These are phyloP conservation scores for Drosophila lacicola DNA, from an alignment of 2,888 invertebrate genomes.

Conservation along the genomic window DNA sequence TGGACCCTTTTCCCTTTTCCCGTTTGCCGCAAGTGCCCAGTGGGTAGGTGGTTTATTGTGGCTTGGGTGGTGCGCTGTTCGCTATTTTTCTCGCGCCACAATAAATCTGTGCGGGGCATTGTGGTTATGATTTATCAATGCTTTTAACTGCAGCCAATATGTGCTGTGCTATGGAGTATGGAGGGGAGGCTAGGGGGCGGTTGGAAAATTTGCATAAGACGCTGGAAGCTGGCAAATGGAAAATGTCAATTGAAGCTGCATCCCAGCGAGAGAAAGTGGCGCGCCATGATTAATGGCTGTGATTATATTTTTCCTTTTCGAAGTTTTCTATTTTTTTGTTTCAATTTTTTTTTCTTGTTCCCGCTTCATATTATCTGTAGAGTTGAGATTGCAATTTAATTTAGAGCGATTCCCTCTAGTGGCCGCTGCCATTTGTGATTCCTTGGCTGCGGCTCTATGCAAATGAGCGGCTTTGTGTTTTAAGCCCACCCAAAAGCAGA, in stretches of 20 bases:
- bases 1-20: slow-evolving; percentile 9
- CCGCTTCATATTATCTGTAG: slow-evolving; percentile 56
- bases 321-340: slow-evolving; percentile 25
- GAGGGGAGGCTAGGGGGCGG: not conserved
- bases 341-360: slow-evolving; percentile 21
- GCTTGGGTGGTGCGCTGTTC: slow-evolving; percentile 10
- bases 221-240: slow-evolving; percentile 59
- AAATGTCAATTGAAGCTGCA: slow-evolving; percentile 76
- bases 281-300: slow-evolving; percentile 72
- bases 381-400: slow-evolving; percentile 77
- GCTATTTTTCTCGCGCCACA: slow-evolving; percentile 26
- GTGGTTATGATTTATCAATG: slow-evolving; percentile 81
- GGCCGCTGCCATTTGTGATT: slow-evolving; percentile 48
- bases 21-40: not conserved
- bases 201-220: slow-evolving; percentile 36
- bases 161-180: slow-evolving; percentile 1
- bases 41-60: slow-evolving; percentile 2
- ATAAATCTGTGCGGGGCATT: slow-evolving; percentile 58
- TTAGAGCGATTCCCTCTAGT: slow-evolving; percentile 62
- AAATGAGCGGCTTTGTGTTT: slow-evolving; percentile 65
- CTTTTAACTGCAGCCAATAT: slow-evolving; percentile 78
- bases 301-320: slow-evolving; percentile 55
- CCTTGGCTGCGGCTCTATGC: slow-evolving; percentile 52
- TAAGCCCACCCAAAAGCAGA: slow-evolving; percentile 51
- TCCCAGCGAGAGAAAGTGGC: slow-evolving; percentile 33